phyloP scores from a whole-genome alignment of 2,797 vertebrate species.

The Cossypha niveicapilla region DNA sequence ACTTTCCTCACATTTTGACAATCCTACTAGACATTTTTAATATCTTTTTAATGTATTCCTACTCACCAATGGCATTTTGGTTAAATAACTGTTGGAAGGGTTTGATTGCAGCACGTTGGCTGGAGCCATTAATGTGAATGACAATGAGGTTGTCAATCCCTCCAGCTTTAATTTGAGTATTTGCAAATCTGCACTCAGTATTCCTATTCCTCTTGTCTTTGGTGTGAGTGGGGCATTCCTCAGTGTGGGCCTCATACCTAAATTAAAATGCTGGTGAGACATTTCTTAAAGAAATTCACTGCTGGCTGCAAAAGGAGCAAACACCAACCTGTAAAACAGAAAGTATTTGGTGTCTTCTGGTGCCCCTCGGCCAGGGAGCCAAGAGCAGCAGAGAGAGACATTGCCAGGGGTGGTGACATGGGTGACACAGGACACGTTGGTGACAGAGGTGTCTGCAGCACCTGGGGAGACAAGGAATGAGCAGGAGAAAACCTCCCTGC shows the following conservation, averaged over 20 bases:
- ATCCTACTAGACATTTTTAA: background rate
- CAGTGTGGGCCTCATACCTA: conserved; percentile 52
- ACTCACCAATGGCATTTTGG: conserved; percentile 69
- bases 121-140: conserved; percentile 66
- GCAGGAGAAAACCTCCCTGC: background rate
- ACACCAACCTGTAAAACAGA: conserved; percentile 70
- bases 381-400: conserved; percentile 65
- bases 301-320: background rate
- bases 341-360: conserved; percentile 67
- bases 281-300: background rate
- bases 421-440: conserved; percentile 64
- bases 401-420: background rate
- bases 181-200: conserved; percentile 31
- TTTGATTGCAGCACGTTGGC: conserved; percentile 48
- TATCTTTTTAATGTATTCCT: accelerated
- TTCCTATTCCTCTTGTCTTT: conserved; percentile 35
- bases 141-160: background rate
- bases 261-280: background rate
- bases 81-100: conserved; percentile 65
- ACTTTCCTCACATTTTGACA: background rate
- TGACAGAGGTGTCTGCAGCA: conserved; percentile 52
- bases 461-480: conserved; percentile 1
- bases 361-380: conserved; percentile 53
- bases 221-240: conserved; percentile 57
- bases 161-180: conserved; percentile 36